phyloP scores from a whole-genome alignment of 2,888 invertebrate species.

The Ophioninae sp. region DNA sequence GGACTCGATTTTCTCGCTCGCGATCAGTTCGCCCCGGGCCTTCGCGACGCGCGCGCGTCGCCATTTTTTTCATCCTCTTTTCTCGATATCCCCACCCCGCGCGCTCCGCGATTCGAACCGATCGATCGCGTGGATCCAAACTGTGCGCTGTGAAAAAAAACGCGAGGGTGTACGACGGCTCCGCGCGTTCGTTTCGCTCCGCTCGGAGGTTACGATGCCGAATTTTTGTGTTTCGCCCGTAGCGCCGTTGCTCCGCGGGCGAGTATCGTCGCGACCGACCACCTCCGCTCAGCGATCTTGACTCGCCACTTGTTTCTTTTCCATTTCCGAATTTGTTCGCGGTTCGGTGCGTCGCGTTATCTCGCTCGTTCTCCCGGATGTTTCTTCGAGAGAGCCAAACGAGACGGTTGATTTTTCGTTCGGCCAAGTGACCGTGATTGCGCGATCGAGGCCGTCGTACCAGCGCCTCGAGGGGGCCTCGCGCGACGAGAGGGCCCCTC shows the following conservation, averaged over 20 bases:
- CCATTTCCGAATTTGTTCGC: background rate
- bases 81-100: conserved; percentile 24
- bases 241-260: conserved; percentile 7
- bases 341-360: too few relatives aligned
- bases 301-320: background rate
- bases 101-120: background rate
- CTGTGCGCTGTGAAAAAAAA: background rate
- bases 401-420: too few relatives aligned
- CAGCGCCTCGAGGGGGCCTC: background rate
- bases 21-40: conserved; percentile 69
- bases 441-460: too few relatives aligned
- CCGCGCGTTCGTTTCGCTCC: too few relatives aligned
- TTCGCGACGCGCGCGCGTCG: conserved; percentile 51
- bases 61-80: conserved; percentile 46
- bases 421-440: too few relatives aligned
- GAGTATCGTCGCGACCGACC: conserved; percentile 4
- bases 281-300: conserved; percentile 2
- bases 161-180: background rate
- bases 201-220: conserved; percentile 17
- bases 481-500: conserved; percentile 21
- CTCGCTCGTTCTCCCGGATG: too few relatives aligned
- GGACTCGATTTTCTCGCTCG: conserved; percentile 43
- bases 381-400: too few relatives aligned
- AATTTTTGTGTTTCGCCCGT: conserved; percentile 27
- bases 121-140: background rate